phyloP scores from a whole-genome alignment of 2,113 vertebrate species.

The Mirza zaza region DNA sequence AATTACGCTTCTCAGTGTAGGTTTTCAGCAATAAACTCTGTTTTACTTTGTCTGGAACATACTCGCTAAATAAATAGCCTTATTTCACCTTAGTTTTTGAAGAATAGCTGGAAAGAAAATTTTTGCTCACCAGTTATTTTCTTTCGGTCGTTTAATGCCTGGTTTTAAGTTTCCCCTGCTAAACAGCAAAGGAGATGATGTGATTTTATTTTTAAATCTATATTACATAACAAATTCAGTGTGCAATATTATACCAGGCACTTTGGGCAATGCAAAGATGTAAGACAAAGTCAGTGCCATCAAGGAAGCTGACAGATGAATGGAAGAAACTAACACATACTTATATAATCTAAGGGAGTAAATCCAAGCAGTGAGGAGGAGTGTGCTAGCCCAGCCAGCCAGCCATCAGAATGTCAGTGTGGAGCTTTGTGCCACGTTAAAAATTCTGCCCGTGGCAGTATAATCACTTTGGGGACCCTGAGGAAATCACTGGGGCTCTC shows the following conservation, averaged over 20 bases:
- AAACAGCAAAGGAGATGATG: neutral
- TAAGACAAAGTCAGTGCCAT: neutral
- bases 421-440: neutral
- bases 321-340: neutral
- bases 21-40: neutral
- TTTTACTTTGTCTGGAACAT: neutral
- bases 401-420: neutral
- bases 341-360: neutral
- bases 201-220: slow-evolving; percentile 33
- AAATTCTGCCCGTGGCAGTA: neutral
- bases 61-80: neutral
- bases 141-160: neutral
- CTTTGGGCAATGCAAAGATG: neutral
- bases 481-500: neutral
- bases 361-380: neutral
- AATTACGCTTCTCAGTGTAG: neutral
- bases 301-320: neutral
- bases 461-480: neutral
- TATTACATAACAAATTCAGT: neutral
- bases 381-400: neutral
- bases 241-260: neutral
- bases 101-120: neutral
- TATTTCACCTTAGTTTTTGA: slow-evolving; percentile 17
- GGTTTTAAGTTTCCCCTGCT: slow-evolving; percentile 2
- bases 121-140: neutral